Base-by-base conservation (phyloP, 2,888 invertebrate species). In the Brachyptera risi region DNA sequence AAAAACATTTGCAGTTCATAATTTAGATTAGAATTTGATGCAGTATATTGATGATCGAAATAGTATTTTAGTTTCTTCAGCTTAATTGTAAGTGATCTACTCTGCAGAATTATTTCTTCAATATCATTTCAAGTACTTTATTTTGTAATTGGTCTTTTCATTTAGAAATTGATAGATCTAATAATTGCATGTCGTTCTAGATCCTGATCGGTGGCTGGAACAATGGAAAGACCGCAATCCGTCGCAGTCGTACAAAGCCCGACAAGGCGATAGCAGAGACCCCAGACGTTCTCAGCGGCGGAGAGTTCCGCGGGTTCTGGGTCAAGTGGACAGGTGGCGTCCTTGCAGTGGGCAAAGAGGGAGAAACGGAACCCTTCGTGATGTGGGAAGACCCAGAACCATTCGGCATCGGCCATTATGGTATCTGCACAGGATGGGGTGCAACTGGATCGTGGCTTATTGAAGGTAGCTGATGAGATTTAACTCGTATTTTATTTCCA, bases 191-290 rank as follows among this genome's bases (percentile, higher is more conserved):
- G 7, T 31, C 31, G 5, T 13, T 9, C 11, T 24, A 85, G 85
- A 73, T 94, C 58, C 90, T 93, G 76, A 81, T 95, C 69, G 94
- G 94, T 26, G 93, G 93, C 27, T 95, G 93, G 94, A 83, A 83
- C 23, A 93, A 94, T 75, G 78, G 82, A 65, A 92, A 90, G 76
- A 90, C 90, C 31, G 87, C 90, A 1, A 90, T 92, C 71, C 85
- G 92, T 62, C 86, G 83, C 71, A 90, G 92, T 76, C 82, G 83
- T 72, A 77, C 83, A 64, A 84, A 90, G 74, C 90, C 91, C 2
- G 90, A 90, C 58, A 85, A 84, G 65, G 83, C 81, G 11, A 84
- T 86, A 73, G 79, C 78, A 3, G 82, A 84, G 27, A 92, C 91
- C 0, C 89, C 88, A 0, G 82, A 80, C 61, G 85, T 91, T 68